Conservation (phyloP, 2,113 vertebrate species). For the Brienomyrus longianalis region DNA sequence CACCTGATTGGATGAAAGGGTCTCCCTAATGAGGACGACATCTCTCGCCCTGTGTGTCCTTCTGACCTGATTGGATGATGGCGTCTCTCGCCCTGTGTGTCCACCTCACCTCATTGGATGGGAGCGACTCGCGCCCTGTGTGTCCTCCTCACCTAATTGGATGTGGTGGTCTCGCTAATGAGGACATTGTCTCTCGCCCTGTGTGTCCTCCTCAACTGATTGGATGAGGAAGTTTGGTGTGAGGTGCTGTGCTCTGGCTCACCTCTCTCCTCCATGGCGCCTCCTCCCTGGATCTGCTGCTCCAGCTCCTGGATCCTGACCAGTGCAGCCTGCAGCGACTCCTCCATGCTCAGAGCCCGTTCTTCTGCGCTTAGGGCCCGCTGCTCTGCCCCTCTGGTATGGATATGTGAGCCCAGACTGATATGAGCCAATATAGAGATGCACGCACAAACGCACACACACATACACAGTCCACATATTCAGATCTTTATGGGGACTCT, state of each 20-base stretch:
- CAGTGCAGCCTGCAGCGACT: conserved; percentile 65
- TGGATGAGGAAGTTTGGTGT: neutral
- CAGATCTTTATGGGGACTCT: no score
- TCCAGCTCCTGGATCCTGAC: conserved; percentile 68
- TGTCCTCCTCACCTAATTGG: no score
- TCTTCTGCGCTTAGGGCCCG: conserved; percentile 59
- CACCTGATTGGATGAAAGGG: neutral
- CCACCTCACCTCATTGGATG: neutral
- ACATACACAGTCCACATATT: no score
- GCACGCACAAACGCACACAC: conserved; percentile 24
- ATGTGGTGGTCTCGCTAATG: neutral
- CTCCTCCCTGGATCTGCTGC: conserved; percentile 40
- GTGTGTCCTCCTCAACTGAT: neutral
- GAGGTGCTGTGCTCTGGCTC: conserved; percentile 1
- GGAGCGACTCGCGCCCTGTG: neutral
- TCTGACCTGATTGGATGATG: neutral
- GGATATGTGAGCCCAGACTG: neutral
- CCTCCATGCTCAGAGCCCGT: conserved; percentile 60
- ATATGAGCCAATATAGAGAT: neutral
- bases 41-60: no score
- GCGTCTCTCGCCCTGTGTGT: neutral
- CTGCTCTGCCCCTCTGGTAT: conserved; percentile 54
- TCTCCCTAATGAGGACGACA: no score
- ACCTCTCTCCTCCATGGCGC: conserved; percentile 30
- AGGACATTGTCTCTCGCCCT: neutral